Percentiles rank a stretch among this genome's conserved stretches.
These are phyloP conservation scores for Monopterus albus DNA, from an alignment of 2,113 vertebrate genomes.

Conservation along the genomic window DNA sequence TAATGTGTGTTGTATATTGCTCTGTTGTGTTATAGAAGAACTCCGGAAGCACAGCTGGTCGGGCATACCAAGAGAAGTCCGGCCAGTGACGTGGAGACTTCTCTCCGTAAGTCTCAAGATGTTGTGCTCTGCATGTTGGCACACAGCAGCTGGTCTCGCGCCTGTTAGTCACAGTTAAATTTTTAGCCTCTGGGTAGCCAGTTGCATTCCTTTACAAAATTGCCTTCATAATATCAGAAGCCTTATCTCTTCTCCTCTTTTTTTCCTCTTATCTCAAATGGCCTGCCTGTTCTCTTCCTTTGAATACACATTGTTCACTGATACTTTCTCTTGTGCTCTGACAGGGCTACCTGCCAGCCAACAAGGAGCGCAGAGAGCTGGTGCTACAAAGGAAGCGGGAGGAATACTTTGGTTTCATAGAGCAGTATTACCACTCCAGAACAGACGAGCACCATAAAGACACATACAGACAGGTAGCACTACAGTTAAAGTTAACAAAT, in stretches of 20 bases:
- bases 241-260: conserved; percentile 14
- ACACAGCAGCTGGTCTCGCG: not conserved
- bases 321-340: not conserved
- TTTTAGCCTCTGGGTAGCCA: not conserved
- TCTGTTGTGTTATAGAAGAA: conserved; percentile 85
- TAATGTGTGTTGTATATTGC: conserved; percentile 13
- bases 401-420: conserved; percentile 98
- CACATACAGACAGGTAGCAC: conserved; percentile 93
- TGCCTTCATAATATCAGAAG: not conserved
- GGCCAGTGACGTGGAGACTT: conserved; percentile 97
- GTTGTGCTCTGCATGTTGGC: not conserved
- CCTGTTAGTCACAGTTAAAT: too few relatives aligned
- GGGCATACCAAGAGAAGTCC: conserved; percentile 94
- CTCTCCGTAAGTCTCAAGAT: conserved; percentile 86
- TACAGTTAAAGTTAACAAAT: not conserved
- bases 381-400: conserved; percentile 93
- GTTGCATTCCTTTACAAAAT: not conserved
- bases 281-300: conserved; percentile 1
- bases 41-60: conserved; percentile 98
- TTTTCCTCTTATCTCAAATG: conserved; percentile 15
- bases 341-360: conserved; percentile 95
- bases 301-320: conserved; percentile 1
- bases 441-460: conserved; percentile 96
- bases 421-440: conserved; percentile 99
- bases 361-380: conserved; percentile 91